A percentile compares a stretch with the other conserved stretches of the same genome.
Conservation (phyloP, 2,888 invertebrate genomes). For the Palloptera scutellata region DNA sequence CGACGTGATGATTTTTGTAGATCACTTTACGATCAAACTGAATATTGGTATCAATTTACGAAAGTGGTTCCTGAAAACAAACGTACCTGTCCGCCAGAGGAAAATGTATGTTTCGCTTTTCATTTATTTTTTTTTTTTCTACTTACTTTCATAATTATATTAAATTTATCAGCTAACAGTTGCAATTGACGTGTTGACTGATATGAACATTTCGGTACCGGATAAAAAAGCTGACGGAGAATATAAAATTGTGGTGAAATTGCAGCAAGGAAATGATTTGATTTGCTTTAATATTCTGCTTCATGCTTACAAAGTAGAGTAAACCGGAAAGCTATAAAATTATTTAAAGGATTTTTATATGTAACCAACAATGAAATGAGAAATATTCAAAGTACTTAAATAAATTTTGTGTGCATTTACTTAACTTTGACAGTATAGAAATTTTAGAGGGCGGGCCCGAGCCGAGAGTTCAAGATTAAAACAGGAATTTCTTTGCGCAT, state of each 20-base stretch:
- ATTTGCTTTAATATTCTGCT: constrained; percentile 22
- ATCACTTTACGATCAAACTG: constrained; percentile 12
- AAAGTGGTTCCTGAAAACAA: constrained; percentile 13
- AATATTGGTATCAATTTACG: constrained; percentile 26
- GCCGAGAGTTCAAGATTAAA: no score
- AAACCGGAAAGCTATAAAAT: background rate
- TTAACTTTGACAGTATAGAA: no score
- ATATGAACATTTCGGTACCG: constrained; percentile 9
- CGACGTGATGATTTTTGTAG: constrained; percentile 13
- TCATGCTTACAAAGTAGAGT: constrained; percentile 16
- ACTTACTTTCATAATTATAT: background rate
- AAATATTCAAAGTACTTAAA: no score
- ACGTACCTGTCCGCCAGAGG: constrained; percentile 21
- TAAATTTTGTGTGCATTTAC: no score
- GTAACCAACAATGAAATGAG: no score
- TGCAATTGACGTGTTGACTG: constrained; percentile 1
- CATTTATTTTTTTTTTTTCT: background rate
- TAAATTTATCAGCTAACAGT: constrained; percentile 14
- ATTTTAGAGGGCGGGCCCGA: no score
- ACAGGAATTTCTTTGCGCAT: no score
- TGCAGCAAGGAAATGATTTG: constrained; percentile 15
- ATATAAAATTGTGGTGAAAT: constrained; percentile 16
- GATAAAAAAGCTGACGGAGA: constrained; percentile 22
- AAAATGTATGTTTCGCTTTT: constrained; percentile 30
- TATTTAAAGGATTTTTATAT: no score